phyloP scores from a whole-genome alignment of 1,140 invertebrate species.

The Ptiloglossa arizonensis region DNA sequence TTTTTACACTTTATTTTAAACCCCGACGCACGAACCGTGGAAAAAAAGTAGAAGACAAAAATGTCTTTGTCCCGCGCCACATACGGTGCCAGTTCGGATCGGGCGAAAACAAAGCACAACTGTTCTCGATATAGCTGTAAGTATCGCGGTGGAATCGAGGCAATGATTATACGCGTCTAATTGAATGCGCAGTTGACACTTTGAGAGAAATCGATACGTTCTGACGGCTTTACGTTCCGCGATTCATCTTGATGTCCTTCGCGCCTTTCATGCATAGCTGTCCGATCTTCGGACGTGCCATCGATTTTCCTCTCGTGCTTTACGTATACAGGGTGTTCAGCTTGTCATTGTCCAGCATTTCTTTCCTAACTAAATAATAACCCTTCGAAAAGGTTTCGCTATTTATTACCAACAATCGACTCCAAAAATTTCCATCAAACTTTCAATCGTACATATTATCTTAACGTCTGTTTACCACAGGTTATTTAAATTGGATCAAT shows the following conservation, averaged over 20 bases:
- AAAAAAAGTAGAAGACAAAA: constrained; percentile 10
- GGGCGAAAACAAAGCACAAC: constrained; percentile 24
- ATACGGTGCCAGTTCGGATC: not conserved
- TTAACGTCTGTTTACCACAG: too few relatives aligned
- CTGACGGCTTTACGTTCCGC: not conserved
- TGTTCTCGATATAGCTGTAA: constrained; percentile 20
- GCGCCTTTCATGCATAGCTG: not conserved
- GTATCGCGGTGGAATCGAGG: constrained; percentile 6
- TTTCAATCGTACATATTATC: too few relatives aligned
- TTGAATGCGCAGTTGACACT: constrained; percentile 46
- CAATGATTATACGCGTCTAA: constrained; percentile 26
- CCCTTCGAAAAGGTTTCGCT: too few relatives aligned
- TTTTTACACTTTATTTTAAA: not conserved
- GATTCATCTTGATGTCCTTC: constrained; percentile 34
- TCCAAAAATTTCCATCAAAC: too few relatives aligned
- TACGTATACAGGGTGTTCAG: not conserved
- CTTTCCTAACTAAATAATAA: too few relatives aligned
- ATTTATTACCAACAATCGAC: too few relatives aligned
- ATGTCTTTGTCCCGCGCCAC: constrained; percentile 13
- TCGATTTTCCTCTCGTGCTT: constrained; percentile 24
- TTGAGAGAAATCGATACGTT: constrained; percentile 30
- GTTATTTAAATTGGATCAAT: too few relatives aligned
- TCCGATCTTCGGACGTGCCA: not conserved
- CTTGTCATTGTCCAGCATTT: not conserved
- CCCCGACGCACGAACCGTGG: too few relatives aligned